Evolutionary conservation across 2,113 vertebrate species (phyloP).

Genomic region (Antennarius striatus): DNA sequence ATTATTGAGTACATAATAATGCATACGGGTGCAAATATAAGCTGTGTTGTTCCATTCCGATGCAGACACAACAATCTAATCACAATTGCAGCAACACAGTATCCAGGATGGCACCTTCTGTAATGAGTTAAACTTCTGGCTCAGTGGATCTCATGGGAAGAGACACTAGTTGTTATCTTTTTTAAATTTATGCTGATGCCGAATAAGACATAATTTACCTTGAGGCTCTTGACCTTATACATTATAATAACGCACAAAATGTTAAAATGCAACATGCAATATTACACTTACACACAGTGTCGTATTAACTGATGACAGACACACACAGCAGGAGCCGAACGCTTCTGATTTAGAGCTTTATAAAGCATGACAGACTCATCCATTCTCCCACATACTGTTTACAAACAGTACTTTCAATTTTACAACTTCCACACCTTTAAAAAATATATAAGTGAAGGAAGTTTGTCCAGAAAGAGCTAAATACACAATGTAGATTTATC

Average conservation of each 20-base stretch:
- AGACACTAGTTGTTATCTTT: not conserved
- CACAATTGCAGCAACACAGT: not conserved
- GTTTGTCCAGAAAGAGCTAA: conserved; percentile 14
- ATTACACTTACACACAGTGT: conserved; percentile 32
- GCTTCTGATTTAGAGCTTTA: conserved; percentile 1
- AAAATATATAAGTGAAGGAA: conserved; percentile 4
- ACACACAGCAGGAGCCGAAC: conserved; percentile 23
- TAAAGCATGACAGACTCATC: conserved; percentile 6
- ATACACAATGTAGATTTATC: not conserved
- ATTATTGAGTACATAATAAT: conserved; percentile 26
- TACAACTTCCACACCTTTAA: conserved; percentile 8
- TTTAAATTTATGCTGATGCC: not conserved
- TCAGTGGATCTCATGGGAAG: not conserved
- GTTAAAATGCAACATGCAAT: conserved; percentile 52
- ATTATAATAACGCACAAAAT: conserved; percentile 35
- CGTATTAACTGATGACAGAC: conserved; percentile 13
- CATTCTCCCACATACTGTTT: conserved; percentile 18
- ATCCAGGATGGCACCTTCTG: too few species aligned
- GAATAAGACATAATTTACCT: conserved; percentile 19
- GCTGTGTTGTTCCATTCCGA: not conserved
- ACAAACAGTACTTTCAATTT: conserved; percentile 6
- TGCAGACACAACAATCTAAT: not conserved
- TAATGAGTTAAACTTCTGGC: not conserved
- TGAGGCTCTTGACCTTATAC: conserved; percentile 49
- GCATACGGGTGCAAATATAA: conserved; percentile 14